Base-by-base conservation (phyloP, 2,797 vertebrate species). In the Hybognathus amarus region DNA sequence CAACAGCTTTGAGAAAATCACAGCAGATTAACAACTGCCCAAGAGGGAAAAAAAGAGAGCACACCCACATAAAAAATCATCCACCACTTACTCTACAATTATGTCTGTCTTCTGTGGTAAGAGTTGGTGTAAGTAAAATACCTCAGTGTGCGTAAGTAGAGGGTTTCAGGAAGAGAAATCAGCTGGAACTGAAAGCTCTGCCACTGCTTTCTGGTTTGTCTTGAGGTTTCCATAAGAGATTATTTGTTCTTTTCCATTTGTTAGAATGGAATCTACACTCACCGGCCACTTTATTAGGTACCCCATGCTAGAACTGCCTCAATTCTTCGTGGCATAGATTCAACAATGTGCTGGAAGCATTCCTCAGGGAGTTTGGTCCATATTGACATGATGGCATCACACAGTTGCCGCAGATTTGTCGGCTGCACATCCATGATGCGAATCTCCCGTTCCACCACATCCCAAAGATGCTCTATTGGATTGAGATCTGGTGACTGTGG, bases 1-100 rank as follows among this genome's bases (percentile, higher is more conserved):
- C 66, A 84, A 78, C 88, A 90, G 87, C 88, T 87, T 84, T 76
- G 70, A 74, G 87, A 83, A 85, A 90, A 88, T 85, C 83, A 67
- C 86, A 86, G 71, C 78, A 80, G 78, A 87, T 88, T 83, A 85
- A 47, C 74, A 79, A 83, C 45, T 63, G 71, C 83, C 68, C 74
- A 80, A n/a, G 59, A 69, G 20, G 50, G 22, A 50, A 11, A 50
- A 30, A 79, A 79, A 76, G 30, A 30, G 13, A 59, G 61, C 47
- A 36, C 15, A 79, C 56, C 74, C 66, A 69, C 10, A 15, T 36
- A 70, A 70, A 50, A 50, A 83, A 76, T 80, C 42, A 45, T 66
- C n/a, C 40, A 22, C 7, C 80, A 61, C 54, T 71, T 75, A 71
- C 69, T 66, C 83, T 80, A 54, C 77, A 85, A 85, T 89, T 85